Conservation (phyloP, 2,113 vertebrate genomes). For the Mionectes macconnelli region DNA sequence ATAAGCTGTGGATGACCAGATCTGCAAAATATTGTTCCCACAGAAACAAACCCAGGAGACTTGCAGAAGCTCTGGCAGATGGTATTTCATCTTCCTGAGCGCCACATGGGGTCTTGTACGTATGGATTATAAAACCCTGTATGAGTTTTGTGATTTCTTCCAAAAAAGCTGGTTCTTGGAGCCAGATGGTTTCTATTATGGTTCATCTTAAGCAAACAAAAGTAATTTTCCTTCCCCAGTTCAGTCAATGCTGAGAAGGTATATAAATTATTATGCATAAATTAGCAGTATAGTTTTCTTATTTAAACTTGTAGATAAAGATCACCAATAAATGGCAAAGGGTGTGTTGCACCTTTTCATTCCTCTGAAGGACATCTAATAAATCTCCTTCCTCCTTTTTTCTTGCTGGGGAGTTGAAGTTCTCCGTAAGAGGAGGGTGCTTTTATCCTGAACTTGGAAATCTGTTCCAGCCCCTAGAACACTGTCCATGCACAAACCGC, state of each 20-base stretch:
- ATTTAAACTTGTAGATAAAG: background rate
- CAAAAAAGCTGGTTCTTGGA: background rate
- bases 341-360: background rate
- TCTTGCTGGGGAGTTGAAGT: background rate
- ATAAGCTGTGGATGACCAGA: background rate
- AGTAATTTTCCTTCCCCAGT: background rate
- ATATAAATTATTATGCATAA: background rate
- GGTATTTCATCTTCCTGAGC: background rate
- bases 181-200: background rate
- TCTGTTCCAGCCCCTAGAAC: background rate
- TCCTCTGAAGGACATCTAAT: background rate
- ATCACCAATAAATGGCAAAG: background rate
- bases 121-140: background rate
- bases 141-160: background rate
- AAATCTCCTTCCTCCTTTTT: background rate
- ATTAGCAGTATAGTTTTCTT: background rate
- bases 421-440: background rate
- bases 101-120: fast-evolving
- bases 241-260: background rate
- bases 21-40: background rate
- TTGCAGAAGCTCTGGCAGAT: background rate
- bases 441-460: background rate
- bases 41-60: background rate
- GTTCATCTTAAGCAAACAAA: background rate
- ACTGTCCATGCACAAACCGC: background rate